Base-by-base conservation (phyloP, 2,888 invertebrate species). In the Tenthredo notha region DNA sequence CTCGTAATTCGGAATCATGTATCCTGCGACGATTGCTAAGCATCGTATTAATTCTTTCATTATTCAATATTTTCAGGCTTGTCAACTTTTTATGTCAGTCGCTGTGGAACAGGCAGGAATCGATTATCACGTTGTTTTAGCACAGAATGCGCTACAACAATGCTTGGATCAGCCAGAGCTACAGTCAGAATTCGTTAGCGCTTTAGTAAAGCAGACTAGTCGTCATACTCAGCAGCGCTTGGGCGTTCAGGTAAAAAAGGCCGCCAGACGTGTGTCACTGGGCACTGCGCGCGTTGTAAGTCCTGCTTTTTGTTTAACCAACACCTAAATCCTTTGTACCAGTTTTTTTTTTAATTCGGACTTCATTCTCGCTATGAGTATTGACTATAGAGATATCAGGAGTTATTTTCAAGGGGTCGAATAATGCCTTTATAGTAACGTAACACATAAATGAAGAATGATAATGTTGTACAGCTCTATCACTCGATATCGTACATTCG, bases 51-150 rank as follows among this genome's bases (percentile, higher is more conserved):
- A 33, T 54, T n/a, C 33, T 18, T 5, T 54, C 6, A 18, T 15
- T 80, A 72, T 83, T 86, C 84, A 84, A 67, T 84, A 67, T 86
- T 91, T 92, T 78, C 94, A 98, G 98, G 98, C 98, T 93, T 97
- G 98, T 88, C 98, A 99, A 92, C 95, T 99, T 88, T 99, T 99
- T 94, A 98, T 98, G 96, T 98, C 98, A 3, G 98, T 99, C 87
- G 97, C 98, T 72, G 97, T 99, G 89, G 98, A 99, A 94, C 98
- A 98, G 91, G 97, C 98, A 84, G 98, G 98, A 92, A 98, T 99
- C 90, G 99, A 99, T 94, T 98, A 99, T 94, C 99, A 99, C 94
- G 98, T 99, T 91, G 98, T 98, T 86, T 95, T 99, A 86, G 99
- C 99, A 21, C 99, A 99, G 95, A 98, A 98, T 94, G 98, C 99